Conservation (phyloP, 2,113 vertebrate genomes). For the Callopanchax toddi region DNA sequence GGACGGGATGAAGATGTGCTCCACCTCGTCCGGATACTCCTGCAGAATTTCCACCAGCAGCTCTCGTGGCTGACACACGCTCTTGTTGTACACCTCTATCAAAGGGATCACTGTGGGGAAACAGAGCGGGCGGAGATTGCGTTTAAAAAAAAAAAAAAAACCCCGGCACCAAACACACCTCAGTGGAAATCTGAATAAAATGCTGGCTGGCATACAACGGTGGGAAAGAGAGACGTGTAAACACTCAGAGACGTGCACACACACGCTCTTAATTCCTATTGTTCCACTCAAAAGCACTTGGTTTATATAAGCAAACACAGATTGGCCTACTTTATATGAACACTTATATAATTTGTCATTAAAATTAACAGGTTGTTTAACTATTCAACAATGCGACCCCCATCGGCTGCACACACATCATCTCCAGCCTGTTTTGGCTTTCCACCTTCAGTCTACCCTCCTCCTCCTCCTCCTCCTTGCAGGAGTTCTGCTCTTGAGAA, state of each 20-base stretch:
- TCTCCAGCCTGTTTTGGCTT: slow-evolving; percentile 15
- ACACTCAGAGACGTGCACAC: slow-evolving; percentile 11
- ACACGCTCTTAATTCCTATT: slow-evolving; percentile 2
- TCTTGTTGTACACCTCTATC: slow-evolving; percentile 92
- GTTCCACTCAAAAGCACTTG: neutral
- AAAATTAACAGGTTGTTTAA: slow-evolving; percentile 4
- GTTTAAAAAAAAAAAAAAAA: slow-evolving; percentile 6
- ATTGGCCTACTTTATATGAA: slow-evolving; percentile 3
- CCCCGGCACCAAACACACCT: slow-evolving; percentile 29
- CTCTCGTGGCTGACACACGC: slow-evolving; percentile 91
- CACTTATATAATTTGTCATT: slow-evolving; percentile 3
- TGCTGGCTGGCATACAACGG: slow-evolving; percentile 1
- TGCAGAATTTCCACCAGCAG: slow-evolving; percentile 95
- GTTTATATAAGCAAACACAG: slow-evolving; percentile 21
- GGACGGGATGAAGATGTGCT: slow-evolving; percentile 96
- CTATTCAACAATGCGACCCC: neutral
- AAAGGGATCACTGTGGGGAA: slow-evolving; percentile 87
- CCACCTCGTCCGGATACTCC: slow-evolving; percentile 95
- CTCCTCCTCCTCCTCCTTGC: slow-evolving; percentile 17
- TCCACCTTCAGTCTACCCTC: slow-evolving; percentile 29
- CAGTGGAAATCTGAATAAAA: slow-evolving; percentile 17
- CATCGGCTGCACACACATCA: neutral
- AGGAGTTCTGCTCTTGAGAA: slow-evolving; percentile 57
- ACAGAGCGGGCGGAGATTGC: slow-evolving; percentile 11
- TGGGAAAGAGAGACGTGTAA: neutral